Conservation (phyloP, 2,113 vertebrate species). For the Caranx ignobilis region DNA sequence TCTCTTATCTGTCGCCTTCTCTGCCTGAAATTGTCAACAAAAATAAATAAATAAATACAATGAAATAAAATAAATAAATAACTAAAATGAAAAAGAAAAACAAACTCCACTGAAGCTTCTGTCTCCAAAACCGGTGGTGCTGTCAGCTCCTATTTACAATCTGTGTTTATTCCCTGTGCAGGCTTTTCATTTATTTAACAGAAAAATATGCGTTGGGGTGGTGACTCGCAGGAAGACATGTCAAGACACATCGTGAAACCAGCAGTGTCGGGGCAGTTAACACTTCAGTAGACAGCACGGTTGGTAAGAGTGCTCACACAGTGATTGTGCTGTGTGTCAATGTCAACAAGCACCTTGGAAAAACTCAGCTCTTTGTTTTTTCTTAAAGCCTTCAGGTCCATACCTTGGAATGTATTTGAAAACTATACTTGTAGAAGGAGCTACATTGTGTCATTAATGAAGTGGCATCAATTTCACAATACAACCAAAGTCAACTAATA, state of each 20-base stretch:
- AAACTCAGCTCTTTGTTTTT: conserved; percentile 9
- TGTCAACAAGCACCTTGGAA: conserved; percentile 41
- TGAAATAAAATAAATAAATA: neutral
- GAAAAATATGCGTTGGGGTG: conserved; percentile 63
- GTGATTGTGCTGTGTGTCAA: conserved; percentile 59
- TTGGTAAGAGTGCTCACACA: conserved; percentile 45
- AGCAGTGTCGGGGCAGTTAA: conserved; percentile 73
- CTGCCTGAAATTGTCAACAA: conserved; percentile 71
- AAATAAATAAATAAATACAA: conserved; percentile 46
- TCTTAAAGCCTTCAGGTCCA: conserved; percentile 2
- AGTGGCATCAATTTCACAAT: conserved; percentile 6
- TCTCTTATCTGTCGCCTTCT: conserved; percentile 47
- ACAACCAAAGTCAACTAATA: conserved; percentile 24
- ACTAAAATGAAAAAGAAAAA: conserved; percentile 46
- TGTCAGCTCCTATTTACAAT: conserved; percentile 79
- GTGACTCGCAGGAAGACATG: conserved; percentile 67
- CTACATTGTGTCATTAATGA: neutral
- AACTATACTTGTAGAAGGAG: conserved; percentile 22
- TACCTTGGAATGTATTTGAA: neutral
- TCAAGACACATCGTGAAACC: conserved; percentile 61
- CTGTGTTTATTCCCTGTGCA: conserved; percentile 65
- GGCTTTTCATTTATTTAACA: conserved; percentile 82
- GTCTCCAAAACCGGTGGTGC: conserved; percentile 64
- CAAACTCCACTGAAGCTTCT: conserved; percentile 48
- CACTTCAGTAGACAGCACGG: conserved; percentile 70